phyloP scores from a whole-genome alignment of 1,140 invertebrate species.

The Leptinotarsa undecemlineata region DNA sequence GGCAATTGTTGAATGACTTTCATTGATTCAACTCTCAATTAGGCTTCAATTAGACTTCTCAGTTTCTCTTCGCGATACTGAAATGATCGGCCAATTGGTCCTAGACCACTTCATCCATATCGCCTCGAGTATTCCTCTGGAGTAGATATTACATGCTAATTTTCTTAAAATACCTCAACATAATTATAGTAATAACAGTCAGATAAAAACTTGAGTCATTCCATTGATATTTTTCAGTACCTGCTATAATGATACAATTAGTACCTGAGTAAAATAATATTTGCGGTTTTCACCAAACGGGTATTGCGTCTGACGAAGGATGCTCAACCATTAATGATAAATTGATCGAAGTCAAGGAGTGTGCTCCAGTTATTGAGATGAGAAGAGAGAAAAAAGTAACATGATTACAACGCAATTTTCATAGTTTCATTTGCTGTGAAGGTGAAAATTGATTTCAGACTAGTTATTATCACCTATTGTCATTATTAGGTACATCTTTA shows the following conservation, averaged over 20 bases:
- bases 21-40: too few species aligned
- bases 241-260: neutral
- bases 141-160: neutral
- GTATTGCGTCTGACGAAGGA: neutral
- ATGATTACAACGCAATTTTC: too few species aligned
- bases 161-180: neutral
- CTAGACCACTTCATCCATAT: neutral
- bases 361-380: neutral
- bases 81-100: too few species aligned
- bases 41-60: too few species aligned
- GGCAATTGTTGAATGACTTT: too few species aligned
- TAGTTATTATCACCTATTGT: too few species aligned
- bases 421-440: too few species aligned
- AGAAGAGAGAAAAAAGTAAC: neutral
- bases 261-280: neutral
- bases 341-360: neutral
- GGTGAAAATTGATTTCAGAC: too few species aligned
- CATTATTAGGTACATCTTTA: too few species aligned
- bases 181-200: neutral
- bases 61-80: too few species aligned
- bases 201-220: neutral
- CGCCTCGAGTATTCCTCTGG: neutral
- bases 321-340: neutral
- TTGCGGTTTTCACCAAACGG: neutral
- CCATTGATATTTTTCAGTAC: neutral